Base-by-base conservation (phyloP, 2,113 vertebrate species). In the Cavia aperea region DNA sequence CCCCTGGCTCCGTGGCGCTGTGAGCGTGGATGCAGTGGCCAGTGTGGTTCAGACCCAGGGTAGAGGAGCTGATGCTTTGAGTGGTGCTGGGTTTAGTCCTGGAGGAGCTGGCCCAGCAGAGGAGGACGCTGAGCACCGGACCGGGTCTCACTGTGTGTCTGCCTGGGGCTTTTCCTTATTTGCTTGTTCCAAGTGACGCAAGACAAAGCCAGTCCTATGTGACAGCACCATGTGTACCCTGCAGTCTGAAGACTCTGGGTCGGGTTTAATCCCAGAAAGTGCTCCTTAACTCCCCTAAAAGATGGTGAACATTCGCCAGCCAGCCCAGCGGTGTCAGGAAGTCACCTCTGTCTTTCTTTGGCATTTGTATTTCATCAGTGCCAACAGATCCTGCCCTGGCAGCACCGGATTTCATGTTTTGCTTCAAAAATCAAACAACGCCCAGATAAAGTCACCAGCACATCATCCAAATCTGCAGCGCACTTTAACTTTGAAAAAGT, bases 61-160 rank as follows among this genome's bases (percentile, higher is more conserved):
- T 2, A 0, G 31, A 43, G 36, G 1, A 12, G 39, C 24, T 3
- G 19, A 31, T 0, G 13, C n/a, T 39, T 0, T 5, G 9, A 1
- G 7, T 31, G 63, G 43, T 0, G 13, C 36, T 14, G 26, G 19
- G 0, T 0, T 4, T 31, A 54, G 24, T 65, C 29, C 5, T 2
- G 1, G 46, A 79, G 31, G 73, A n/a, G 29, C 16, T 1, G 0
- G 1, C 0, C 29, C 0, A 0, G 72, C 13, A 0, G 7, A 9
- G n/a, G 4, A 6, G 18, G 33, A 65, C 46, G 39, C 18, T 1
- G 0, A 51, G 24, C 13, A 3, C 1, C 0, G 21, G 31, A 0
- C 0, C 2, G 0, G 3, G 0, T 13, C 18, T 8, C 21, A 1
- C 4, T 0, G 24, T 7, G 73, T 46, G 24, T 49, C 73, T 46